phyloP scores from a whole-genome alignment of 2,797 vertebrate genomes.

The Allobates femoralis region DNA sequence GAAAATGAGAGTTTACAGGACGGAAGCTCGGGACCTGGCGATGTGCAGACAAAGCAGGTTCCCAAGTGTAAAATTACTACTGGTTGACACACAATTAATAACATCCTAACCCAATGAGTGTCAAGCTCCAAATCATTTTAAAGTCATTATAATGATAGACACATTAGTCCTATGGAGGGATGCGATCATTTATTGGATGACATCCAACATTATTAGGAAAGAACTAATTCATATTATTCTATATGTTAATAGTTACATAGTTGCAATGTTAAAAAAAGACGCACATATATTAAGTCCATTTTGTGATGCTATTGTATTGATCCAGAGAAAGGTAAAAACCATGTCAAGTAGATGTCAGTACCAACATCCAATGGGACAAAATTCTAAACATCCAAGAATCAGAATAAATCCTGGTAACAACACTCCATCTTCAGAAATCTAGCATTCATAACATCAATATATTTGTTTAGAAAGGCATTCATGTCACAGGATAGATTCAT shows the following conservation, averaged over 20 bases:
- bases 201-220: not conserved
- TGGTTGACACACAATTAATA: not conserved
- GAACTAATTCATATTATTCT: not conserved
- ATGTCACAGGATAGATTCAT: no score
- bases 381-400: no score
- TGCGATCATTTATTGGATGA: not conserved
- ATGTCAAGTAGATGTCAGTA: no score
- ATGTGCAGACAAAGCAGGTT: not conserved
- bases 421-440: no score
- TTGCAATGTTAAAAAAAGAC: no score
- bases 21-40: not conserved
- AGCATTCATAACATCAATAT: no score
- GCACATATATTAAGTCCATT: no score
- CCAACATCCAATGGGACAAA: no score
- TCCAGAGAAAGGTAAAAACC: not conserved
- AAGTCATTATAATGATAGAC: not conserved
- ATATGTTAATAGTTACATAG: not conserved
- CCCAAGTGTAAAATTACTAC: constrained; percentile 3
- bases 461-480: no score
- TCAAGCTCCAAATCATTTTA: not conserved
- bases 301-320: no score
- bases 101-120: not conserved
- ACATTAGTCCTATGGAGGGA: constrained; percentile 8
- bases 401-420: no score
- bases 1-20: not conserved